phyloP scores from a whole-genome alignment of 37 sponge, comb jelly and placozoan species.

The Agelas oroides region DNA sequence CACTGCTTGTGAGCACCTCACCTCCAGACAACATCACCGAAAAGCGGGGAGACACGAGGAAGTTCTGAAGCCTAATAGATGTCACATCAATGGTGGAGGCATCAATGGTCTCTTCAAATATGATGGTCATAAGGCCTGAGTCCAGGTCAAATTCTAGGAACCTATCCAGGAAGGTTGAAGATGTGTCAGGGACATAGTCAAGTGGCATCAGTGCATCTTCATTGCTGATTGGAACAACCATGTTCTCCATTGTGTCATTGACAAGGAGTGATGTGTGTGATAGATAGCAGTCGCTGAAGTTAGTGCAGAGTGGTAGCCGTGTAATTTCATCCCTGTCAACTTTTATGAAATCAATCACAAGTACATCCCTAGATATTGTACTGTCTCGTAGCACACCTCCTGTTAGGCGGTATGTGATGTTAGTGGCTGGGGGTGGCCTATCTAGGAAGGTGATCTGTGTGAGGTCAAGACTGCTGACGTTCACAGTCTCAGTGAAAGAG shows the following conservation, averaged over 20 bases:
- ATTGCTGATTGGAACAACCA: conserved; percentile 40
- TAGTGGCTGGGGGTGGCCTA: conserved; percentile 4
- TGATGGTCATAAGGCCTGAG: conserved; percentile 66
- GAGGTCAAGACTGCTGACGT: conserved; percentile 76
- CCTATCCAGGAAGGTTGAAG: conserved; percentile 48
- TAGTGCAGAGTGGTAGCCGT: conserved; percentile 73
- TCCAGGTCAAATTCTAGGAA: conserved; percentile 82
- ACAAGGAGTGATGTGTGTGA: conserved; percentile 49
- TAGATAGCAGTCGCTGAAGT: conserved; percentile 56
- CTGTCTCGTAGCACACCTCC: conserved; percentile 56
- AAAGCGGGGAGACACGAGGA: conserved; percentile 11
- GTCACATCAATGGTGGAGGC: conserved; percentile 67
- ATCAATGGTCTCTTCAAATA: conserved; percentile 82
- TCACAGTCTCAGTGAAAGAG: conserved; percentile 87
- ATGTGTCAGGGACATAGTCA: conserved; percentile 64
- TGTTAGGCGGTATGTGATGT: conserved; percentile 66
- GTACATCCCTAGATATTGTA: conserved; percentile 39
- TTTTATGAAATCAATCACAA: conserved; percentile 55
- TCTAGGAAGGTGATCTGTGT: conserved; percentile 59
- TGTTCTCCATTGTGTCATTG: conserved; percentile 75
- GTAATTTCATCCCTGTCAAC: conserved; percentile 81
- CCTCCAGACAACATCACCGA: conserved; percentile 75
- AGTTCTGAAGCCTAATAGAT: conserved; percentile 73
- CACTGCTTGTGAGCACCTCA: conserved; percentile 62
- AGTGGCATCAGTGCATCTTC: conserved; percentile 13